phyloP scores from a whole-genome alignment of 2,888 invertebrate genomes.

The Malthinus flaveolus region DNA sequence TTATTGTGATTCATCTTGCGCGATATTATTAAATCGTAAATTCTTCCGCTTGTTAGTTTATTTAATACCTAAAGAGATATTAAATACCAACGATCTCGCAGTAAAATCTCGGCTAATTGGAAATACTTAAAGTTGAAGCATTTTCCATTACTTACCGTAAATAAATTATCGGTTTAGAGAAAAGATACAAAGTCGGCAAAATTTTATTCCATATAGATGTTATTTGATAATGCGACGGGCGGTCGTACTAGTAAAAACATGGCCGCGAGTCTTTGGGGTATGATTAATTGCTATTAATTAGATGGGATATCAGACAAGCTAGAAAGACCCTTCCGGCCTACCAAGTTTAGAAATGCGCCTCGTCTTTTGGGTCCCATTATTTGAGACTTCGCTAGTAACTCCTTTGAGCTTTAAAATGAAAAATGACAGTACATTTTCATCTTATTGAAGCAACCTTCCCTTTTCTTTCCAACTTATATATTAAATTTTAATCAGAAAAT shows the following conservation, averaged over 20 bases:
- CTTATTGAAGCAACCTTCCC: constrained; percentile 12
- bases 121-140: constrained; percentile 6
- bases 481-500: constrained; percentile 5
- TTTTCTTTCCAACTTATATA: constrained; percentile 4
- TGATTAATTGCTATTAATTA: constrained; percentile 43
- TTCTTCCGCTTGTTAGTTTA: too few relatives aligned
- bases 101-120: too few relatives aligned
- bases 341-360: constrained; percentile 34
- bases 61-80: too few relatives aligned
- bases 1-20: too few relatives aligned
- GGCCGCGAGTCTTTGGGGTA: constrained; percentile 33
- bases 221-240: constrained; percentile 39
- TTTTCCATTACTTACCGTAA: constrained; percentile 30
- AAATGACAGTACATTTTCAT: constrained; percentile 14
- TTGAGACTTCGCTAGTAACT: constrained; percentile 32
- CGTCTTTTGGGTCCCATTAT: constrained; percentile 36
- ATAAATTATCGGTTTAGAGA: constrained; percentile 17
- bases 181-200: constrained; percentile 25
- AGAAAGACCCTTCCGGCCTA: constrained; percentile 25
- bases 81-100: too few relatives aligned
- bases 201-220: constrained; percentile 35
- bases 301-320: constrained; percentile 34
- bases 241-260: constrained; percentile 34
- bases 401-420: constrained; percentile 20
- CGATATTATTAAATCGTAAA: too few relatives aligned